A percentile compares a stretch with the other conserved stretches of the same genome.
These are phyloP conservation scores for Euproctis similis DNA, from an alignment of 2,888 invertebrate species.

Conservation along the genomic window DNA sequence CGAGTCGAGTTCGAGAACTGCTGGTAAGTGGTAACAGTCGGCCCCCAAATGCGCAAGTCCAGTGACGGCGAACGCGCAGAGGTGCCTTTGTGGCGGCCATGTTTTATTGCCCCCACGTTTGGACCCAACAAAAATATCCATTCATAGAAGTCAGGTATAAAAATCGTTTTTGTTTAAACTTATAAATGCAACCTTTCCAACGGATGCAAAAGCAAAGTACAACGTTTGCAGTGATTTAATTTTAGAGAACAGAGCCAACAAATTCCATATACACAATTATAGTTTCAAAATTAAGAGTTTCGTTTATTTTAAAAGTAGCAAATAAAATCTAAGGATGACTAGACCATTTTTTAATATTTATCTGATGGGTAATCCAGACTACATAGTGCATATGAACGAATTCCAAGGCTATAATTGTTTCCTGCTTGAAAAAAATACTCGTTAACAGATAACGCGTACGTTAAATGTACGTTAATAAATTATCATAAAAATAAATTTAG, in stretches of 20 bases:
- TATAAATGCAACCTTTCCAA: conserved; percentile 35
- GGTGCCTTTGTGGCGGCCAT: conserved; percentile 69
- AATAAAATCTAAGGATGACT: no score
- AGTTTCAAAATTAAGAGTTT: no score
- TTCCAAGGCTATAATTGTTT: no score
- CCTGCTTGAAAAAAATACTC: no score
- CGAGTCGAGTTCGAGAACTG: conserved; percentile 18
- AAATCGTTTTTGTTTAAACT: conserved; percentile 39
- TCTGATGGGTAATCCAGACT: no score
- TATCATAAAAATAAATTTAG: no score
- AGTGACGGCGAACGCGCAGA: conserved; percentile 55
- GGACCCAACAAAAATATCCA: conserved; percentile 57
- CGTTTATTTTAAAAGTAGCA: no score
- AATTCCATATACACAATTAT: no score
- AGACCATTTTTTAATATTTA: no score
- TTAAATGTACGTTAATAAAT: no score
- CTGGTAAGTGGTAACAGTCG: conserved; percentile 11
- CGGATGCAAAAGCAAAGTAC: conserved; percentile 31
- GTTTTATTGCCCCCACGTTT: conserved; percentile 60
- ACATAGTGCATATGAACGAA: no score
- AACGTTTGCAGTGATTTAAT: conserved; percentile 9
- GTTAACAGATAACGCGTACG: no score
- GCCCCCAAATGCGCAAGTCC: conserved; percentile 57
- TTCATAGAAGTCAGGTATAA: conserved; percentile 71
- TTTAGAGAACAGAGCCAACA: conserved; percentile 9